Evolutionary conservation across 2,797 vertebrate species (phyloP), one percentile per base, ranked within the genome.

Genomic region (Epinephelus coioides): DNA sequence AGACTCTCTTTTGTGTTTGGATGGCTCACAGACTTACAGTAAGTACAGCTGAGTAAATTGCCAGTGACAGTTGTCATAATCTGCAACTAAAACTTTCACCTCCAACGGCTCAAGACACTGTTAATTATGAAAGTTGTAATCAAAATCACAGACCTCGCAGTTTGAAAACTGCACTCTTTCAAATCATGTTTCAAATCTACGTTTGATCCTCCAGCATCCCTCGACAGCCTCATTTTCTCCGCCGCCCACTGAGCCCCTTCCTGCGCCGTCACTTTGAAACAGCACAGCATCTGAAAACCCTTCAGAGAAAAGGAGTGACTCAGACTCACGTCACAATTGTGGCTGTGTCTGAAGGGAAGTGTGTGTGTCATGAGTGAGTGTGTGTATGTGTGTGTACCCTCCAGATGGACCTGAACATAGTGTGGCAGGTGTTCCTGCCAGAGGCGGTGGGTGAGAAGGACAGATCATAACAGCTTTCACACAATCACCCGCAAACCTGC

Each of bases 371-470:
- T 50, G 49, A 43, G 34, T 64, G 55, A 49, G 30, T 54, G 14
- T 54, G 47, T 46, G 40, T 59, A 17, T 74, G 47, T 71, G 65
- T 69, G 69, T 53, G 64, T 49, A 4, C 2, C 44, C 62, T 70
- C 77, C 85, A 81, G 83, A 81, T 86, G 75, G 79, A 78, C 71
- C 76, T 82, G 71, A 79, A 56, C 72, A 50, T 7, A 40, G 75
- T 43, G 65, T 67, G 69, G 79, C 73, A 86, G 84, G 74, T 88
- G 82, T 74, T 88, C 27, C 59, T 67, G 83, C 76, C 85, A 78
- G 74, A 89, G 86, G 76, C 79, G 3, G 38, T 54, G 61, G 75
- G 75, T 82, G 62, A 78, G 57, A 69, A 67, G 76, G 86, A 86
- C 83, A 63, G 66, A 83, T 57, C 9, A 15, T 60, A 80, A 75